These are phyloP conservation scores for Acanthosoma haemorrhoidale DNA, from an alignment of 2,888 invertebrate genomes.

Conservation along the genomic window DNA sequence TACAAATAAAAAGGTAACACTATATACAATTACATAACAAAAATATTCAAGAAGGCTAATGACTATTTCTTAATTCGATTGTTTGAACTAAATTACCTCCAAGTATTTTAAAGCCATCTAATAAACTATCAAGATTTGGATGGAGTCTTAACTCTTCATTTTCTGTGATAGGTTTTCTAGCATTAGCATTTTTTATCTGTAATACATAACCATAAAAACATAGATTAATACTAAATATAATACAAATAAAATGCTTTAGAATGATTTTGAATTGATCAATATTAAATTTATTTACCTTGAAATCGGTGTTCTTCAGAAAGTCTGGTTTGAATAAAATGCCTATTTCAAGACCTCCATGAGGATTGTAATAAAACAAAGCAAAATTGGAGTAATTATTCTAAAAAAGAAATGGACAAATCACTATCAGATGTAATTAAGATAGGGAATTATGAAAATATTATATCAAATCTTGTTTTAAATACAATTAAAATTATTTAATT, in stretches of 20 bases:
- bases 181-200: slow-evolving; percentile 56
- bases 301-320: slow-evolving; percentile 56
- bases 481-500: neutral
- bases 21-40: no score
- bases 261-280: neutral
- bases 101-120: slow-evolving; percentile 65
- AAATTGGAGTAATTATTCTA: slow-evolving; percentile 67
- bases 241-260: neutral
- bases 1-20: no score
- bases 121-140: slow-evolving; percentile 59
- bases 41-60: no score
- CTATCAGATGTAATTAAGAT: neutral
- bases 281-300: slow-evolving; percentile 56
- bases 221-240: slow-evolving; percentile 4
- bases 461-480: neutral
- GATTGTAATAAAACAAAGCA: slow-evolving; percentile 84
- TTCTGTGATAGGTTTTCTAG: slow-evolving; percentile 49
- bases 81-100: slow-evolving; percentile 61
- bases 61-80: slow-evolving; percentile 49
- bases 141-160: slow-evolving; percentile 49
- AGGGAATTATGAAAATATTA: neutral
- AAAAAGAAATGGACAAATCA: slow-evolving; percentile 41
- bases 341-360: slow-evolving; percentile 78
- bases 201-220: slow-evolving; percentile 13
- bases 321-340: slow-evolving; percentile 79